Evolutionary conservation across 2,888 invertebrate species (phyloP), one percentile per base, ranked within the genome.

Genomic region (Itoplectis maculator): DNA sequence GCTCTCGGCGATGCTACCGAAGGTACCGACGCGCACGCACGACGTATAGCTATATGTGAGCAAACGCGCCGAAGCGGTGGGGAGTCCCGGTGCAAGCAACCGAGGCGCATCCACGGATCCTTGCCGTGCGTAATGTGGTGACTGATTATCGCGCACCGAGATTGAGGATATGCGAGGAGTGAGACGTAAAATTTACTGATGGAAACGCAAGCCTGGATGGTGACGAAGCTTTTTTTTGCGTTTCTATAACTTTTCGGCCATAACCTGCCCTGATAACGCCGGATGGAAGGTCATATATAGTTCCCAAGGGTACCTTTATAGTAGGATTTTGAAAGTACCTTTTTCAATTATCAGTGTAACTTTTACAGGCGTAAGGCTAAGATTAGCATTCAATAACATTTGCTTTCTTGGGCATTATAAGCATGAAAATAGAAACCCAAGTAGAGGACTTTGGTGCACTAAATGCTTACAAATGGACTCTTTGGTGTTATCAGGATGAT

Each of bases 1-100:
- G 82, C 79, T 83, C 77, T 69, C 63, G 65, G 47, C 73, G 45
- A 82, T 82, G 65, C 76, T 63, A 65, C 75, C 59, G 51, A 68
- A 78, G 80, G 70, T 70, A 40, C n/a, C 15, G 9, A 68, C 9
- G 51, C 9, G 51, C 56, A 81, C 56, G 9, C 59, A 45, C 54
- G n/a, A 54, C 35, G 61, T 63, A 51, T 68, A 59, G n/a, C 45
- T 51, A 35, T 42, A 70, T n/a, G 59, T 45, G 42, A 65, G 56
- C 61, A 65, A 72, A 83, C 63, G 63, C 40, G 18, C 61, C 59
- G 47, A 35, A 77, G 59, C 65, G 56, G 47, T 20, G 47, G 23
- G n/a, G 45, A 73, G 61, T n/a, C n/a, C 69, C 35, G 23, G 45
- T 61, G 69, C 56, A 66, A 18, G 23, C 59, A 45, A 45, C 59